Evolutionary conservation across 2,888 invertebrate species (phyloP).

Genomic region (Ypsolopha scabrella): DNA sequence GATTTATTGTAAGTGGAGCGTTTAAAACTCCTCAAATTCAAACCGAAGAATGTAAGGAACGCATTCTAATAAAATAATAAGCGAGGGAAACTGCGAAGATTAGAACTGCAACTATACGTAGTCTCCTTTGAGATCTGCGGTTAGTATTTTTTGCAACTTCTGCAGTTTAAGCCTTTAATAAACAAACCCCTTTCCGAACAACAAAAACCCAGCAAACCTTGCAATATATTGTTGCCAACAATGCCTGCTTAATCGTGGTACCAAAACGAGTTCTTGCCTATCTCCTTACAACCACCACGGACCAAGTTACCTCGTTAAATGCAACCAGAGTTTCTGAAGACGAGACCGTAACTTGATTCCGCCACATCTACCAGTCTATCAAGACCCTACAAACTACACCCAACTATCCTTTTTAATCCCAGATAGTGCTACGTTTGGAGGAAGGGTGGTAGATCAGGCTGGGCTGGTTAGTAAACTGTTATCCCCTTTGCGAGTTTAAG

Average conservation of each 20-base stretch:
- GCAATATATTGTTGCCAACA: no score
- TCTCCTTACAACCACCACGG: constrained; percentile 15
- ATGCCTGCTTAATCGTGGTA: background rate
- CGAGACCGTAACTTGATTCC: constrained; percentile 31
- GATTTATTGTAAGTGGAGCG: no score
- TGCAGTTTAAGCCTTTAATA: no score
- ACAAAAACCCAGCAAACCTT: no score
- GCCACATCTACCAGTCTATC: constrained; percentile 15
- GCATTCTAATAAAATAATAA: no score
- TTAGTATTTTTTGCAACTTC: no score
- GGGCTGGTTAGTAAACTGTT: background rate
- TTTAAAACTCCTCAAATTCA: no score
- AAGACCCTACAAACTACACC: constrained; percentile 13
- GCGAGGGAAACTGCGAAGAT: no score
- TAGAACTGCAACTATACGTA: no score
- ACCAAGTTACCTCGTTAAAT: constrained; percentile 58
- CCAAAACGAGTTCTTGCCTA: constrained; percentile 1
- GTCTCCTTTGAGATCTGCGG: no score
- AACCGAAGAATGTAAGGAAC: no score
- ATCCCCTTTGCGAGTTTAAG: constrained; percentile 2
- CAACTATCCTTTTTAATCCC: background rate
- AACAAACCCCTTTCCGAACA: no score
- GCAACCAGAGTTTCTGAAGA: constrained; percentile 45
- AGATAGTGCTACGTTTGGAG: background rate
- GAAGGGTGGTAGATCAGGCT: background rate